phyloP scores from a whole-genome alignment of 2,113 vertebrate species.

The Cyanocitta stelleri region DNA sequence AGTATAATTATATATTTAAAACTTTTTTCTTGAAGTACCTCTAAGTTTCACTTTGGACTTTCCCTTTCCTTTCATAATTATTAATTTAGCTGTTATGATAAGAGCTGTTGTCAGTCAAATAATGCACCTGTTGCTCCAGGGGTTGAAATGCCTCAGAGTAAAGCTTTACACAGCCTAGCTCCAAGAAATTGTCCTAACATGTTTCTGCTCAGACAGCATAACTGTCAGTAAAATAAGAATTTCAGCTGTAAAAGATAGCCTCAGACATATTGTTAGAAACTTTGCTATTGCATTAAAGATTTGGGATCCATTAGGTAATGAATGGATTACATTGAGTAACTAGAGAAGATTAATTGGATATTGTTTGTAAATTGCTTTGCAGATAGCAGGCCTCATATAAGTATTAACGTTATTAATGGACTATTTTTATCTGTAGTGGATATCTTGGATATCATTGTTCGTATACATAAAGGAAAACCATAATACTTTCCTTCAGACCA shows the following conservation, averaged over 20 bases:
- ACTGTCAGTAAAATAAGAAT: not conserved
- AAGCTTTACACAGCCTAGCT: not conserved
- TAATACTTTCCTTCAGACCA: not conserved
- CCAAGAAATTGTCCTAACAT: not conserved
- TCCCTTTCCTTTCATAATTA: not conserved
- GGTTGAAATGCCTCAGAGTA: not conserved
- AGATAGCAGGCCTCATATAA: not conserved
- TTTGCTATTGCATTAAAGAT: not conserved
- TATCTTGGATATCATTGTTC: not conserved
- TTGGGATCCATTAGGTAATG: conserved; percentile 18
- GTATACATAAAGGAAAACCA: not conserved
- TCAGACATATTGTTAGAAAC: not conserved
- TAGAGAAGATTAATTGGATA: conserved; percentile 27
- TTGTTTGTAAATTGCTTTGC: conserved; percentile 40
- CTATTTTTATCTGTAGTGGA: not conserved
- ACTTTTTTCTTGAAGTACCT: not conserved
- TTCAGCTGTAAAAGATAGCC: not conserved
- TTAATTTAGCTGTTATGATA: not conserved
- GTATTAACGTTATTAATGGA: conserved; percentile 35
- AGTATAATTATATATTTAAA: not conserved
- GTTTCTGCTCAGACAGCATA: not conserved
- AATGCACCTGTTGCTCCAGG: not conserved
- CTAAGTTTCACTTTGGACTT: not conserved
- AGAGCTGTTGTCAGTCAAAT: not conserved
- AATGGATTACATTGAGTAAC: not conserved